phyloP scores from a whole-genome alignment of 2,888 invertebrate genomes.

The Willowsia nigromaculata region DNA sequence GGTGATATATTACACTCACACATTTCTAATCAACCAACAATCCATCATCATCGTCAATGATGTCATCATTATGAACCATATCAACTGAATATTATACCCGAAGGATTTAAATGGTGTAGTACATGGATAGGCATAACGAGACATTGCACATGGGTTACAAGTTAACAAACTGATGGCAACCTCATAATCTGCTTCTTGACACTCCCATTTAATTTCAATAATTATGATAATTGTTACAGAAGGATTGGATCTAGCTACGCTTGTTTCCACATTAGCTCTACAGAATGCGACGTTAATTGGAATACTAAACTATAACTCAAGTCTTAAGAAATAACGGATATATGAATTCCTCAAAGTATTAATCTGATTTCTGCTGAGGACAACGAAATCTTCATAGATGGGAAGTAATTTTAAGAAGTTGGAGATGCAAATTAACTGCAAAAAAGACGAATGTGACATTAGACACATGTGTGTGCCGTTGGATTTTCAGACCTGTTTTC shows the following conservation, averaged over 20 bases:
- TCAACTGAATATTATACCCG: neutral
- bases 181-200: neutral
- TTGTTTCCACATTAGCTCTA: too few species aligned
- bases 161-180: neutral
- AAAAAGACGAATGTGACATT: too few species aligned
- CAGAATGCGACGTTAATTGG: too few species aligned
- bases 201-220: neutral
- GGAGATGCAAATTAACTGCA: too few species aligned
- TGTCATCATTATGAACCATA: constrained; percentile 34
- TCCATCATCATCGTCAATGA: constrained; percentile 55
- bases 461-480: too few species aligned
- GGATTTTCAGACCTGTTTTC: too few species aligned
- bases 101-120: too few species aligned
- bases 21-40: constrained; percentile 57
- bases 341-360: too few species aligned
- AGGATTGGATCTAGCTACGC: neutral
- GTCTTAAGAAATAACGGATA: neutral
- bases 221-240: neutral
- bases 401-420: too few species aligned
- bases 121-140: neutral
- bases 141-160: neutral
- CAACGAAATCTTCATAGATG: too few species aligned
- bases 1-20: constrained; percentile 8
- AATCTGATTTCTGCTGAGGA: too few species aligned
- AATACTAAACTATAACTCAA: too few species aligned